A percentile compares a stretch with the other conserved stretches of the same genome.
These are phyloP conservation scores for Drosophila paulistorum DNA, from an alignment of 1,140 invertebrate species.

Conservation along the genomic window DNA sequence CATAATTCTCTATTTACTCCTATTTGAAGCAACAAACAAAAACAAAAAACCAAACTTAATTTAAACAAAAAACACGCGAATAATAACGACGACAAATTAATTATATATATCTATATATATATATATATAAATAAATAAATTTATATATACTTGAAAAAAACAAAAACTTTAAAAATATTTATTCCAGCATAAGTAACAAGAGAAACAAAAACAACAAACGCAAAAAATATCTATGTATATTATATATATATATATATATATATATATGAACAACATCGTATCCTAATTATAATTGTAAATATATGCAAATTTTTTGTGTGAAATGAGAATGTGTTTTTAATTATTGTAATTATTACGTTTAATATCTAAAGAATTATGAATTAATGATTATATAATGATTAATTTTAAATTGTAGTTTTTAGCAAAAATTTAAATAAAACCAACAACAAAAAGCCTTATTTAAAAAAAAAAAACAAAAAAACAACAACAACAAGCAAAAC, in stretches of 20 bases:
- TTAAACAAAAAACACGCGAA: slow-evolving; percentile 29
- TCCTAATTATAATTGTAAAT: slow-evolving; percentile 62
- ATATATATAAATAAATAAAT: slow-evolving; percentile 27
- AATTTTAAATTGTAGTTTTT: slow-evolving; percentile 80
- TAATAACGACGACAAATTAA: slow-evolving; percentile 36
- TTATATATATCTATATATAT: slow-evolving; percentile 22
- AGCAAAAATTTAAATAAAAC: slow-evolving; percentile 81
- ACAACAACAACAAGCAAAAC: slow-evolving; percentile 15
- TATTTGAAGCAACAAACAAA: background rate
- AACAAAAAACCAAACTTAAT: slow-evolving; percentile 29
- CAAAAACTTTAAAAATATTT: slow-evolving; percentile 57
- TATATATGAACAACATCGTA: slow-evolving; percentile 21
- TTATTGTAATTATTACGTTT: slow-evolving; percentile 72
- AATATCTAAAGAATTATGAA: slow-evolving; percentile 68
- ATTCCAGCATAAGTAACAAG: slow-evolving; percentile 64
- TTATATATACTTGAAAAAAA: slow-evolving; percentile 25
- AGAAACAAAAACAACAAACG: slow-evolving; percentile 50
- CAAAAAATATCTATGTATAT: slow-evolving; percentile 24
- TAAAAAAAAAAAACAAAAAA: slow-evolving; percentile 69
- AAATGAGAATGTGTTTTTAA: slow-evolving; percentile 67
- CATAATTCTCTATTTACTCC: background rate
- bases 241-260: too few relatives aligned
- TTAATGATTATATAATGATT: slow-evolving; percentile 76
- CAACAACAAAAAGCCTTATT: slow-evolving; percentile 70
- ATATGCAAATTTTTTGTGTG: slow-evolving; percentile 49